Conservation (phyloP, 2,797 vertebrate species). For the Pelodytes ibericus region DNA sequence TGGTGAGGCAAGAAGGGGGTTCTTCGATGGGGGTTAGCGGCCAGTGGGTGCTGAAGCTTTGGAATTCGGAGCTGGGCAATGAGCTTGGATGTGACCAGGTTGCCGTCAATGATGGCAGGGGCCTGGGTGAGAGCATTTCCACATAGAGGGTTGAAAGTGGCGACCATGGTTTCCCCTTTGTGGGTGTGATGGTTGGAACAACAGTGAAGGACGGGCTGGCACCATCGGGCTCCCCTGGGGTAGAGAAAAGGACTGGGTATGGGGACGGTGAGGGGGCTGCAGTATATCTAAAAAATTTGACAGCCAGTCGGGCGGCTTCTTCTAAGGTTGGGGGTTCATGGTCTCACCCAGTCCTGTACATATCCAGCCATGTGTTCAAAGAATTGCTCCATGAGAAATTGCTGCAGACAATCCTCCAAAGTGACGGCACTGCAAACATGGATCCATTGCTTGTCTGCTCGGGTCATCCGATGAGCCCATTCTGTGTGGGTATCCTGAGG, state of each 20-base stretch:
- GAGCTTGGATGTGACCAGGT: no score
- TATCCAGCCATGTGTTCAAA: neutral
- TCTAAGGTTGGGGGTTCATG: neutral
- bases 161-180: no score
- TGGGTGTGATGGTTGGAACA: no score
- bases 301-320: neutral
- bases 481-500: neutral
- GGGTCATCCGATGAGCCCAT: neutral
- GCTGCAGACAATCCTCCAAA: neutral
- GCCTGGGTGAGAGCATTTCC: no score
- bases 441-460: neutral
- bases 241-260: no score
- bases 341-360: neutral
- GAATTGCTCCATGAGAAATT: neutral
- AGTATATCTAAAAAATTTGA: neutral
- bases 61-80: no score
- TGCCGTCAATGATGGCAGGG: no score
- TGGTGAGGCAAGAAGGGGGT: neutral
- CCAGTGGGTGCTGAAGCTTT: no score
- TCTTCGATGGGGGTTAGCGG: neutral
- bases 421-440: neutral
- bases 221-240: no score
- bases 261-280: neutral
- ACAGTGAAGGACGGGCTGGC: no score
- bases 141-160: no score